Conservation (phyloP, 2,797 vertebrate species). For the Lophotriccus pileatus region DNA sequence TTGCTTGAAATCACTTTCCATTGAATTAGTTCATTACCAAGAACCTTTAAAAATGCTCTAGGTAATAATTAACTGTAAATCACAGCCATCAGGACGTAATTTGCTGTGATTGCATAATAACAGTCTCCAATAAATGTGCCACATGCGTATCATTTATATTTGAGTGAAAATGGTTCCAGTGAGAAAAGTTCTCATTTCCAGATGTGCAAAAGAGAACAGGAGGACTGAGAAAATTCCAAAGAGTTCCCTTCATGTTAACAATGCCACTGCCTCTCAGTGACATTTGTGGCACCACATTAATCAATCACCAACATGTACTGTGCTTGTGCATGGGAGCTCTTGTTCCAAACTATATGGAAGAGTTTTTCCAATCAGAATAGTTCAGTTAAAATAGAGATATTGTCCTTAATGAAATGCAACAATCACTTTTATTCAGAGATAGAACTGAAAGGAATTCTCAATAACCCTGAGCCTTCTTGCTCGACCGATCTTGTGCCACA, state of each 20-base stretch:
- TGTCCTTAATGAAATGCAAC: background rate
- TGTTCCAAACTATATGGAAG: background rate
- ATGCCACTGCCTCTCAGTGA: background rate
- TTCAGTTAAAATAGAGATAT: background rate
- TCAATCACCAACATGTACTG: background rate
- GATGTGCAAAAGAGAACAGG: background rate
- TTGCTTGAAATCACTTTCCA: background rate
- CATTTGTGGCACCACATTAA: background rate
- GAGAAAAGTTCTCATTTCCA: background rate
- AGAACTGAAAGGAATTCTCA: background rate
- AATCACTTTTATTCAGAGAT: background rate
- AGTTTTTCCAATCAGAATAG: background rate
- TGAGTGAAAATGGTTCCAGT: background rate
- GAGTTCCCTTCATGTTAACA: background rate
- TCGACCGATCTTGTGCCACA: background rate
- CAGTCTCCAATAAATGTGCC: conserved; percentile 13
- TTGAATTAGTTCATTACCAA: background rate
- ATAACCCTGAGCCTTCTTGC: background rate
- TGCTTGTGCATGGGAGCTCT: background rate
- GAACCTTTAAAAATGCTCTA: conserved; percentile 9
- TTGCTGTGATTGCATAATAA: conserved; percentile 10
- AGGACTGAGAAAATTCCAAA: background rate
- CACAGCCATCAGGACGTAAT: conserved; percentile 20
- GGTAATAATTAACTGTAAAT: conserved; percentile 38
- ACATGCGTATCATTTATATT: background rate